Base-by-base conservation (phyloP, 2,113 vertebrate genomes). In the Apodemus sylvaticus region DNA sequence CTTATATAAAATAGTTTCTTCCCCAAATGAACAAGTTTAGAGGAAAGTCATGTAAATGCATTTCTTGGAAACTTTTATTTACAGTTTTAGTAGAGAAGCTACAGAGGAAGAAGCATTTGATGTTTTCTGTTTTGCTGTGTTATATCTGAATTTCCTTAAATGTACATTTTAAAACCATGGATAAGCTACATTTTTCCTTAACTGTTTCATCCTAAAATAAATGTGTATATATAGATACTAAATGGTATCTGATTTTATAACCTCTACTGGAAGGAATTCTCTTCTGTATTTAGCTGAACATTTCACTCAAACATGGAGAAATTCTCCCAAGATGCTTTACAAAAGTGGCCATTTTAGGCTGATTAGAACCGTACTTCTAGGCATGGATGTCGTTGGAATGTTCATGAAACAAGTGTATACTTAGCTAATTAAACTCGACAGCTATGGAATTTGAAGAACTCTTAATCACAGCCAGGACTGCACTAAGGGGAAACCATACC, bases 341-440 rank as follows among this genome's bases (percentile, higher is more conserved):
- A n/a, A 62, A 90, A 89, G 76, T 71, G 83, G 55, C 51, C 29
- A 48, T 90, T 79, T 86, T 29, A 79, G 71, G 17, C 31, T 71
- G 71, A 92, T 82, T 68, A 64, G 88, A 90, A 95, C 81, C 45
- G 20, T 88, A 4, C 66, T 88, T 88, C 66, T 53, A 42, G 92
- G 58, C 48, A 78, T 26, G 22, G 48, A 42, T 86, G 9, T 26
- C 81, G 58, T 71, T 95, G 64, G 92, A 77, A 64, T 96, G 66
- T 76, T 95, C 58, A 73, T 51, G 91, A 81, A 81, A 89, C 58
- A 86, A 22, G 70, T 87, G 42, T 70, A 60, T 58, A 83, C 66
- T 91, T 92, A 83, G 82, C 73, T 89, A 78, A 87, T 96, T 87
- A 92, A 94, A 92, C 58, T 85, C 31, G 78, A 66, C 76, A 92